Evolutionary conservation across 2,797 vertebrate species (phyloP), one percentile per base, ranked within the genome.

Genomic region (Emys orbicularis): DNA sequence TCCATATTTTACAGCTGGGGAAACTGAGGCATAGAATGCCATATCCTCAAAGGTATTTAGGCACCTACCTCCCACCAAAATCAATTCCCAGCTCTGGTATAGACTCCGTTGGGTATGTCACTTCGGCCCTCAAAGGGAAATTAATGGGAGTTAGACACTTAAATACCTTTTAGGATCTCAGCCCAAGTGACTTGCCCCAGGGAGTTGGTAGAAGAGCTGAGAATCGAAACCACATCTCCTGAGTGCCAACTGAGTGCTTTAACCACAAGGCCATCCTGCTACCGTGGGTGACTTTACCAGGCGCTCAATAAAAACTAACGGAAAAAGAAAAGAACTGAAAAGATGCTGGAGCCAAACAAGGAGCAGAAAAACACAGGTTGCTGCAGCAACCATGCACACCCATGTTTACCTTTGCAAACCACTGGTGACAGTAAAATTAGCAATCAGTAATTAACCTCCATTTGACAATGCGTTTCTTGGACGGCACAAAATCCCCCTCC

Each of bases 401-500:
- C 1, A 0, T 97, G 94, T 97, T 97, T 97, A 96, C 94, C 95
- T 96, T 96, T 15, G 84, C 90, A 97, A 95, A 96, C 96, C 96
- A 97, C 97, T 93, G 95, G 90, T 96, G 96, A 95, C 79, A 65
- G 90, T 85, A 97, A 97, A 97, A 97, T 97, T 96, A 95, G 96
- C 81, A 96, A 95, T 97, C 88, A 74, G 93, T 86, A 97, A 97
- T 97, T 97, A 97, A 79, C 90, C 90, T 91, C 90, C 94, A 92
- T 91, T 96, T 90, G 93, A 90, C 94, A 89, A 95, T 86, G 93
- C 49, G 90, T 96, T 97, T 97, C 96, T 91, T 96, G 94, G 97
- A 97, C 96, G 87, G 90, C 89, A 90, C 49, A 94, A 81, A 86
- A 31, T 79, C 53, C 74, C 89, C 81, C 89, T 95, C 95, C 89